phyloP scores from a whole-genome alignment of 2,888 invertebrate genomes.

The Diaperis boleti region DNA sequence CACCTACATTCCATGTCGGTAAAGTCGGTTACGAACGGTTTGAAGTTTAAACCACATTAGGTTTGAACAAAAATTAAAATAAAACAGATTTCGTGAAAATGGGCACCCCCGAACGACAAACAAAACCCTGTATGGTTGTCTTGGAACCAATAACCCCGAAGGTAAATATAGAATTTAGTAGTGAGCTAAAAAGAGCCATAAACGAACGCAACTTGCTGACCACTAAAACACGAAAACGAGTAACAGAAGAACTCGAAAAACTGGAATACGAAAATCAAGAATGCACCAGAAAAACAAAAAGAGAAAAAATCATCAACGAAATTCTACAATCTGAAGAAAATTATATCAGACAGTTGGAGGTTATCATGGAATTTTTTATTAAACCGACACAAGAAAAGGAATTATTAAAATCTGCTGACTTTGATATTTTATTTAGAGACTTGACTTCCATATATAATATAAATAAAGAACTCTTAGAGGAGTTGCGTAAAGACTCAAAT shows the following conservation, averaged over 20 bases:
- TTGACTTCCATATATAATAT: conserved; percentile 74
- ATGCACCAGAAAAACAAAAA: conserved; percentile 60
- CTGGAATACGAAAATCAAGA: conserved; percentile 60
- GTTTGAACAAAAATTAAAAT: neutral
- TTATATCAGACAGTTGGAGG: conserved; percentile 76
- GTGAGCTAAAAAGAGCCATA: conserved; percentile 72
- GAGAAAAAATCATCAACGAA: conserved; percentile 73
- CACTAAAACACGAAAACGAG: conserved; percentile 72
- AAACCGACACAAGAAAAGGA: conserved; percentile 70
- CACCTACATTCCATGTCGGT: too few species aligned
- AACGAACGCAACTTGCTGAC: conserved; percentile 74
- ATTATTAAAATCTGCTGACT: conserved; percentile 67
- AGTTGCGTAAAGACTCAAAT: conserved; percentile 70
- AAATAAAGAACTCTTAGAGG: conserved; percentile 72
- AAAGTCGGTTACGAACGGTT: too few species aligned
- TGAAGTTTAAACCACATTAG: too few species aligned
- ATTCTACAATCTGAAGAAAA: conserved; percentile 78
- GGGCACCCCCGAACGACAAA: neutral
- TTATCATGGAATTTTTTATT: conserved; percentile 75
- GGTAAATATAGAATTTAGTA: conserved; percentile 68
- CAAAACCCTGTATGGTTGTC: conserved; percentile 45
- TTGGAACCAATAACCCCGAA: conserved; percentile 71
- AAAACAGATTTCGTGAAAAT: neutral
- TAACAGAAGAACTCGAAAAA: conserved; percentile 71
- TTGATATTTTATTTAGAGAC: conserved; percentile 73